phyloP scores from a whole-genome alignment of 1,140 invertebrate genomes.

The Vanessa tameamea region DNA sequence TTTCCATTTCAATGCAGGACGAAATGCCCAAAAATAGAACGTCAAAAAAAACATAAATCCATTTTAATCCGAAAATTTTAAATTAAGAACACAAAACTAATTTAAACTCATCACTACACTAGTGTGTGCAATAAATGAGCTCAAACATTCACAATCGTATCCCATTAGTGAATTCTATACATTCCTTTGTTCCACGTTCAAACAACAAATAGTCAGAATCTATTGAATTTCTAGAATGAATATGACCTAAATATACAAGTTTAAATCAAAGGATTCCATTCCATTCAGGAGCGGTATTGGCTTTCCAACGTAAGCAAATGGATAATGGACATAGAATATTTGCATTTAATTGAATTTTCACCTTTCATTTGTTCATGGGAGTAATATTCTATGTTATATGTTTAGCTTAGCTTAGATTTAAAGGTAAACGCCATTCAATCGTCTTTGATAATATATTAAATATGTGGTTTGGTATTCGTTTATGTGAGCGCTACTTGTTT shows the following conservation, averaged over 20 bases:
- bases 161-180: neutral
- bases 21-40: too few species aligned
- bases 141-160: neutral
- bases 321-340: neutral
- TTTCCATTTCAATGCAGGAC: too few species aligned
- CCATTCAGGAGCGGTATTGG: neutral
- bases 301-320: neutral
- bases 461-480: too few species aligned
- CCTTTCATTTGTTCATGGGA: neutral
- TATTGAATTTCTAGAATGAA: neutral
- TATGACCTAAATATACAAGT: conserved; percentile 6
- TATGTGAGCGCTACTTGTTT: too few species aligned
- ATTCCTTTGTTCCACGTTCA: neutral
- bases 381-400: too few species aligned
- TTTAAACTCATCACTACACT: neutral
- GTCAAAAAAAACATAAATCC: too few species aligned
- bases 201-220: neutral
- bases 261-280: conserved; percentile 16
- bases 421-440: too few species aligned
- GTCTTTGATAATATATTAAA: too few species aligned
- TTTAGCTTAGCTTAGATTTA: too few species aligned
- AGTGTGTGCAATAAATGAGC: neutral
- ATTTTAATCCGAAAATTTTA: too few species aligned
- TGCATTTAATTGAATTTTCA: neutral
- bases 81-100: neutral